Base-by-base conservation (phyloP, 2,113 vertebrate species). In the Bubalus kerabau region DNA sequence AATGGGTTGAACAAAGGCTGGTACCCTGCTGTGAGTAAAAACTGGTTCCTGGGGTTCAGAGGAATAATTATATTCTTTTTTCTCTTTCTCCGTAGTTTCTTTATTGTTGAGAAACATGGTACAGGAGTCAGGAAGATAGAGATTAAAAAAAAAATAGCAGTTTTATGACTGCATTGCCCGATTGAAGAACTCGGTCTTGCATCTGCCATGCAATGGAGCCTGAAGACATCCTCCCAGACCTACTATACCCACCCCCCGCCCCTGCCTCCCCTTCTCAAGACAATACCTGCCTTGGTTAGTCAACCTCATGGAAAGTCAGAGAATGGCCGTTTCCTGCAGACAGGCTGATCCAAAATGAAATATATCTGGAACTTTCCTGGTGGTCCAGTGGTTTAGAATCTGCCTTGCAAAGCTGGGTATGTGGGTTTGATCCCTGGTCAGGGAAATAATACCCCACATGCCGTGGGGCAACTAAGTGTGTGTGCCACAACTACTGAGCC, bases 171-270 rank as follows among this genome's bases (percentile, higher is more conserved):
- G n/a, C 23, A 4, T 26, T 2, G 48, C 48, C 43, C 3, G 1
- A 19, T 7, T 13, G 2, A 48, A 92, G 56, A 88, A 3, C 24
- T 3, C 15, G 28, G 36, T 7, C 43, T 52, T n/a, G 16, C 16
- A 9, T 43, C 12, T 3, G 48, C 43, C 2, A 0, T 3, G 21
- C 16, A 13, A 3, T 9, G 15, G 54, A 62, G 40, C 21, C 76
- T 11, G 12, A 57, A 54, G 82, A 43, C 5, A 7, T 24, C 59
- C n/a, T 48, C 26, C 23, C 6, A 16, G 14, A 21, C 28, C 43
- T 54, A 8, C 23, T 4, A 15, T 46, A 48, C 11, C 9, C 36
- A 10, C 21, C 14, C 21, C 46, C 2, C 0, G 0, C 71, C 40
- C 28, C 48, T 32, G 78, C 28, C 5, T 50, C 7, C 50, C 2